Percentiles rank a stretch among this genome's conserved stretches.
Evolutionary conservation across 2,113 vertebrate genomes (phyloP).

Genomic region (Trogon melanurus): DNA sequence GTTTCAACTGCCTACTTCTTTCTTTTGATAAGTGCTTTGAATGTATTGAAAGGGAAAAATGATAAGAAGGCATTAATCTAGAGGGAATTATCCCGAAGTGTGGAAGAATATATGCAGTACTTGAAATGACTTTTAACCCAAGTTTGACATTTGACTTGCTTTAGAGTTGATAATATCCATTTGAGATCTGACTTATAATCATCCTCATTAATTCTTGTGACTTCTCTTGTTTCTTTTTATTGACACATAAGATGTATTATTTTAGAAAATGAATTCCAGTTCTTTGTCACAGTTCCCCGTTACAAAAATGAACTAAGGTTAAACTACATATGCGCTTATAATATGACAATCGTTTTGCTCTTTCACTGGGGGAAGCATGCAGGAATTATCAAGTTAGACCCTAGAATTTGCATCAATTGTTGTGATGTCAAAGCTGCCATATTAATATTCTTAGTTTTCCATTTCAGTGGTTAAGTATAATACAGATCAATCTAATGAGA

Average conservation of each 20-base stretch:
- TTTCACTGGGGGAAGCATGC: constrained; percentile 55
- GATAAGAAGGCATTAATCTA: neutral
- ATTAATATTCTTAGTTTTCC: constrained; percentile 74
- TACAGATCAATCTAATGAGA: constrained; percentile 66
- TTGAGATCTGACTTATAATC: constrained; percentile 49
- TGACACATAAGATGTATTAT: constrained; percentile 58
- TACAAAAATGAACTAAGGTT: constrained; percentile 50
- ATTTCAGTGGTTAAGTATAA: constrained; percentile 70
- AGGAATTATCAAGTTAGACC: constrained; percentile 73
- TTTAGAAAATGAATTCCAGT: constrained; percentile 63
- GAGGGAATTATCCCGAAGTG: neutral
- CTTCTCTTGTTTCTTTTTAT: constrained; percentile 57
- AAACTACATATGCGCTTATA: constrained; percentile 8
- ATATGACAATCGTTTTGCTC: constrained; percentile 61
- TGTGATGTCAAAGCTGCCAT: constrained; percentile 73
- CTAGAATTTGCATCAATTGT: constrained; percentile 77
- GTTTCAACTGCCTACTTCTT: neutral
- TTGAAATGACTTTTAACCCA: constrained; percentile 51
- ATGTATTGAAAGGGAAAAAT: neutral
- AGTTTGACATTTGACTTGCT: constrained; percentile 37
- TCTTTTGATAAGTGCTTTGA: neutral
- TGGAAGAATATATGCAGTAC: constrained; percentile 1
- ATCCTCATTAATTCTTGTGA: constrained; percentile 57
- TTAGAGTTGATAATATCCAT: constrained; percentile 27
- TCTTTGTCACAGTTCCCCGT: constrained; percentile 42